Evolutionary conservation across 2,113 vertebrate genomes (phyloP).

Genomic region (Sinocyclocheilus anophthalmus): DNA sequence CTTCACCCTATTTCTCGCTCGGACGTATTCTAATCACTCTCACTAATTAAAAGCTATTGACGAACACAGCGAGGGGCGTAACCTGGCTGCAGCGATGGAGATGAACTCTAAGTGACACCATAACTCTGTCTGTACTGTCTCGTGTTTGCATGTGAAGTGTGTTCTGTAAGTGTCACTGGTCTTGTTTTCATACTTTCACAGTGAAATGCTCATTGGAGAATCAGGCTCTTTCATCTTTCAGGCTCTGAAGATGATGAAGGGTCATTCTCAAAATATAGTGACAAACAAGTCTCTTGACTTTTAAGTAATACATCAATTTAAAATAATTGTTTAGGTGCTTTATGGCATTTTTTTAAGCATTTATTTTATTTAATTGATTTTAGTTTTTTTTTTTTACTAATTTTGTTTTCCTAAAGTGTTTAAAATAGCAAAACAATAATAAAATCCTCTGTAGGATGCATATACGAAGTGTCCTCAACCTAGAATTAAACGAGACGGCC

Average conservation of each 20-base stretch:
- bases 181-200: neutral
- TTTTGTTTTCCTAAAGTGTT: neutral
- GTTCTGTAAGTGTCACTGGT: neutral
- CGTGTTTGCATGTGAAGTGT: neutral
- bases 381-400: neutral
- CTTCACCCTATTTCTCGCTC: constrained; percentile 52
- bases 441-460: too few species aligned
- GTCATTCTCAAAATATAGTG: neutral
- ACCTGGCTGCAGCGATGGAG: constrained; percentile 4
- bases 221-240: neutral
- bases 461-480: too few species aligned
- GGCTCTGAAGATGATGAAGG: neutral
- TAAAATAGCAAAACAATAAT: neutral
- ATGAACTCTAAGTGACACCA: constrained; percentile 31
- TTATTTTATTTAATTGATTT: too few species aligned
- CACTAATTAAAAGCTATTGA: constrained; percentile 63
- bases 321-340: too few species aligned
- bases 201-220: neutral
- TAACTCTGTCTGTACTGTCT: constrained; percentile 25
- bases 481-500: too few species aligned
- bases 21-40: constrained; percentile 63
- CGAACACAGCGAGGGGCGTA: constrained; percentile 39
- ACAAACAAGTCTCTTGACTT: neutral
- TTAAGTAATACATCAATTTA: neutral
- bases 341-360: neutral